Percentiles rank a stretch among this genome's conserved stretches.
Evolutionary conservation across 2,888 invertebrate genomes (phyloP).

Genomic region (Xylota segnis): DNA sequence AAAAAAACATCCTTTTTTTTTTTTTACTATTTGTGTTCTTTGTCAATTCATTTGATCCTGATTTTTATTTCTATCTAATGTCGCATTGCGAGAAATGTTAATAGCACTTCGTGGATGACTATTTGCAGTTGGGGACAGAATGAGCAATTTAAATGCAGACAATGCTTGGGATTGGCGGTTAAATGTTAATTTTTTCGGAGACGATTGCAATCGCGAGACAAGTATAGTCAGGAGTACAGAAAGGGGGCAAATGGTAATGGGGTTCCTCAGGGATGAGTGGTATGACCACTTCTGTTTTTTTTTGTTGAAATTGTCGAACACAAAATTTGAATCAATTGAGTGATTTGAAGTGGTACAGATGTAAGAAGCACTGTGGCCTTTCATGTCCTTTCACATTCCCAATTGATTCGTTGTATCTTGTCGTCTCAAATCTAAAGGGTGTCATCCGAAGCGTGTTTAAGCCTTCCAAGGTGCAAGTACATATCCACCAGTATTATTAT

Average conservation of each 20-base stretch:
- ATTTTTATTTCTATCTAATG: conserved; percentile 68
- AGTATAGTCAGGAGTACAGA: not conserved
- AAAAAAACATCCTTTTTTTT: conserved; percentile 47
- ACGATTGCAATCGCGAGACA: conserved; percentile 10
- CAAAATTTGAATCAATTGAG: too few relatives aligned
- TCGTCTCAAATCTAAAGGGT: too few relatives aligned
- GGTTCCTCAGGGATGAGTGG: not conserved
- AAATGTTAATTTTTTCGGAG: conserved; percentile 61
- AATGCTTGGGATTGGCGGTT: conserved; percentile 52
- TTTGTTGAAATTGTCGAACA: too few relatives aligned
- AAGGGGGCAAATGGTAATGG: not conserved
- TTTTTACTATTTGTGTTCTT: conserved; percentile 4
- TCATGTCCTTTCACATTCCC: too few relatives aligned
- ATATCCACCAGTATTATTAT: too few relatives aligned
- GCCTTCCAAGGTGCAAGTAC: too few relatives aligned
- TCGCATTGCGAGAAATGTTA: conserved; percentile 53
- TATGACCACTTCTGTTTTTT: not conserved
- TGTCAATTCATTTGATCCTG: conserved; percentile 66
- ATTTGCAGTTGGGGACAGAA: conserved; percentile 58
- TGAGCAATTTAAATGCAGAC: conserved; percentile 73
- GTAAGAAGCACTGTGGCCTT: too few relatives aligned
- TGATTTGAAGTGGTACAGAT: too few relatives aligned
- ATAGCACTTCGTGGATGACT: conserved; percentile 40
- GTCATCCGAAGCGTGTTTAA: too few relatives aligned
- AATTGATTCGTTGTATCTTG: too few relatives aligned